Evolutionary conservation across 2,888 invertebrate species (phyloP).

Genomic region (Cheiracanthium punctorium): DNA sequence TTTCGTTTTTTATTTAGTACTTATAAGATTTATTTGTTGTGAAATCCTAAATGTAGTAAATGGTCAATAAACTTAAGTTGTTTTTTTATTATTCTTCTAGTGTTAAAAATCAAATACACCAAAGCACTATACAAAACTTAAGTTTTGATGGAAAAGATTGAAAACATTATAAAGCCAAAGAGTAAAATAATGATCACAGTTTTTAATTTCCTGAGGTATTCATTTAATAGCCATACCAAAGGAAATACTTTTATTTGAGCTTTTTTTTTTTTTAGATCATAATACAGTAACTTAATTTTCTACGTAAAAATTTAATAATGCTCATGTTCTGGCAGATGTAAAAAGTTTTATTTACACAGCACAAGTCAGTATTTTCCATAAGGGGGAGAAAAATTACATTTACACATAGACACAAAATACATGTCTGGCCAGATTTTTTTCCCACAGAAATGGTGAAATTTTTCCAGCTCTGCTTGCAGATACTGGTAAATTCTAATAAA

Average conservation of each 20-base stretch:
- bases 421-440: conserved; percentile 68
- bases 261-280: not conserved
- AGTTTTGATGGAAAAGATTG: too few relatives aligned
- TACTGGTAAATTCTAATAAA: conserved; percentile 48
- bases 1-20: too few relatives aligned
- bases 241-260: conserved; percentile 14
- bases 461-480: conserved; percentile 58
- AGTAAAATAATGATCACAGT: conserved; percentile 7
- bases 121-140: too few relatives aligned
- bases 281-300: conserved; percentile 15
- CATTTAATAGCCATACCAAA: not conserved
- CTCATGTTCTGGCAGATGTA: conserved; percentile 67
- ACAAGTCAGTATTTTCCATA: conserved; percentile 65
- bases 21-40: too few relatives aligned
- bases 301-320: conserved; percentile 50
- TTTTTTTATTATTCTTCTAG: too few relatives aligned
- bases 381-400: conserved; percentile 60
- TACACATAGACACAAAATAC: conserved; percentile 63
- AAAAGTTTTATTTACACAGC: conserved; percentile 71
- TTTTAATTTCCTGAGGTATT: not conserved
- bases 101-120: too few relatives aligned
- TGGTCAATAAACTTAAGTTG: too few relatives aligned
- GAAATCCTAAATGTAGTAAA: too few relatives aligned
- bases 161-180: not conserved
- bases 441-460: conserved; percentile 55